phyloP scores from a whole-genome alignment of 2,797 vertebrate genomes.

The Meriones psammophilus region DNA sequence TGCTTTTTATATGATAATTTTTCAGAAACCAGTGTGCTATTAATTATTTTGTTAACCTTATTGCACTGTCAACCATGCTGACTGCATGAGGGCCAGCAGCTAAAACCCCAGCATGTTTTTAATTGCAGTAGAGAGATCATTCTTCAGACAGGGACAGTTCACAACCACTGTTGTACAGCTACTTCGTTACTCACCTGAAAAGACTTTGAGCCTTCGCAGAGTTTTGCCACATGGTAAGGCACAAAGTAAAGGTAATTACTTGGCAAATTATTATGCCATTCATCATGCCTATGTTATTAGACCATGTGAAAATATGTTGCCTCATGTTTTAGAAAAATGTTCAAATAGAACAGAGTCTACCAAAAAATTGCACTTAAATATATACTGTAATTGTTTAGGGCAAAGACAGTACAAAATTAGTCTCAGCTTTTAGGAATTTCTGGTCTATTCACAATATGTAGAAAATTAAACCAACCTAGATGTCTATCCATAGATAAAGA shows the following conservation, averaged over 20 bases:
- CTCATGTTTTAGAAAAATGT: conserved; percentile 48
- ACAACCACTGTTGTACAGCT: neutral
- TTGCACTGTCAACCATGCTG: conserved; percentile 55
- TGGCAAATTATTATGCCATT: conserved; percentile 42
- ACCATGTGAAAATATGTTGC: neutral
- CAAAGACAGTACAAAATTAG: conserved; percentile 52
- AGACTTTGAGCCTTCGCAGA: neutral
- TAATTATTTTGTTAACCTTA: conserved; percentile 51
- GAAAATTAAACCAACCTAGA: neutral
- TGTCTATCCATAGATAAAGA: neutral
- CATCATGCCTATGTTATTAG: conserved; percentile 15
- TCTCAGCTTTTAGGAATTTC: conserved; percentile 60
- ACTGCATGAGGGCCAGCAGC: conserved; percentile 8
- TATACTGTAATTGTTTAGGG: conserved; percentile 50
- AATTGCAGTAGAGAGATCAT: neutral
- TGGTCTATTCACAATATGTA: neutral
- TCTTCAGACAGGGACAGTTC: neutral
- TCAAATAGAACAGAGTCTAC: conserved; percentile 29
- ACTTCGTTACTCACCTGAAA: conserved; percentile 37
- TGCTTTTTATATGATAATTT: conserved; percentile 51
- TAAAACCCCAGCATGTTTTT: conserved; percentile 19
- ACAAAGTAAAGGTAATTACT: conserved; percentile 55
- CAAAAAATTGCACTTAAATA: conserved; percentile 59
- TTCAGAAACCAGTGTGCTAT: conserved; percentile 42
- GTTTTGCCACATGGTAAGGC: neutral